Base-by-base conservation (phyloP, 2,113 vertebrate species). In the Holacanthus passer region DNA sequence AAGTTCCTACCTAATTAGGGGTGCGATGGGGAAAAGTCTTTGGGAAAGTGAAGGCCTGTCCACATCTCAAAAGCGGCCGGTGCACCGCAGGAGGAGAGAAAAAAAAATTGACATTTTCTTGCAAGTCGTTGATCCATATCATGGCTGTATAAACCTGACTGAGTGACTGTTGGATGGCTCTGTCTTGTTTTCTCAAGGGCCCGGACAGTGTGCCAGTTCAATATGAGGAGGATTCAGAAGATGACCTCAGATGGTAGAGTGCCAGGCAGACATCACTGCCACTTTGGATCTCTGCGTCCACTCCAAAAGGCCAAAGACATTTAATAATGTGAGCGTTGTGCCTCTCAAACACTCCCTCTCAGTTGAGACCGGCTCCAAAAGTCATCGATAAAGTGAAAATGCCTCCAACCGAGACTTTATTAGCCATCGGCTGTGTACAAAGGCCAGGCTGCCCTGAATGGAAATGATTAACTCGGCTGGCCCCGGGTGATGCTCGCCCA, bases 1-100 rank as follows among this genome's bases (percentile, higher is more conserved):
- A 94, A 91, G 89, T 94, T 94, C 88, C 91, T 89, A 50, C 74
- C 71, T 93, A 92, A 94, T 94, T 95, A 91, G 81, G 89, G 89
- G 80, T 88, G 81, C 20, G 24, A 91, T 86, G 74, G 78, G 89
- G 82, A 77, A 88, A 86, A 86, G 71, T 82, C 79, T 90, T 84
- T 84, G 83, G 87, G 87, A 89, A 90, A 90, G 47, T 20, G 24
- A 73, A 62, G 68, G 70, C 52, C 77, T 27, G 50, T 87, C 85
- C 74, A 77, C 85, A 90, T 87, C 84, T 81, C 76, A 5, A 67
- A 70, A 85, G 71, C 37, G 50, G 78, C 78, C 19, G 3, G 75
- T 72, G 75, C 85, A 88, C 83, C 73, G 20, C 88, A 88, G 73
- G 63, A 79, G 41, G 9, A 82, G 41, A 77, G 47, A 68, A 35